Base-by-base conservation (phyloP, 37 sponge, comb jelly and placozoan genomes). In the Hexactinellida sp. region DNA sequence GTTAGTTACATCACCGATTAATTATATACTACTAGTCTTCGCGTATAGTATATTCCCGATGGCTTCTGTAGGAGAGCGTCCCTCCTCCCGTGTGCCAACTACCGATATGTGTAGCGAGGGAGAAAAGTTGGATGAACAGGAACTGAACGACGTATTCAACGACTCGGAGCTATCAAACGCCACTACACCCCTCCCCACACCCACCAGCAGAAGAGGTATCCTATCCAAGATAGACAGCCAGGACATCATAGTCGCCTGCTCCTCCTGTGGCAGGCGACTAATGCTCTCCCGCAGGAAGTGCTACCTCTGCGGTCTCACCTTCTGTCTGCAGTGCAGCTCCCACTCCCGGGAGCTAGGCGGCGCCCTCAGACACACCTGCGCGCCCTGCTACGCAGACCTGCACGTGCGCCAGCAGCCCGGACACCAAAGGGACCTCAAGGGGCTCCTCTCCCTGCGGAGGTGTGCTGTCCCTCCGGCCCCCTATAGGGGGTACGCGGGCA, bases 371-470 rank as follows among this genome's bases (percentile, higher is more conserved):
- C 76, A 63, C 3, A 63, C 76, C 25, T 63, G 76, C 34, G 76
- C 76, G 19, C 76, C 76, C 76, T 63, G 76, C 34, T 63, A 21
- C 76, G 76, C 76, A 25, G 76, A 63, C 30, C 76, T 63, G 5
- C 76, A 63, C 76, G 76, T 63, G 25, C 3, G 76, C 3, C 76
- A 63, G 34, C 76, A 63, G 76, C 76, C 76, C 25, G 76, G 76
- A 63, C 34, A 25, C 76, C 76, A 32, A 23, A 63, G 30, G 76
- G 76, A 63, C 34, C 34, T 63, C 76, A 63, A 63, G 13, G 76
- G 76, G 76, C 13, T 63, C 34, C 34, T 63, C 76, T 63, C 19
- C 34, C 21, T 63, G 76, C 3, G 30, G 34, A 10, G 76, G 5
- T 3, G 34, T 21, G 25, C 76, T 63, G 30, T 25, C 5, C 21